Base-by-base conservation (phyloP, 2,888 invertebrate species). In the Dynastes maya region DNA sequence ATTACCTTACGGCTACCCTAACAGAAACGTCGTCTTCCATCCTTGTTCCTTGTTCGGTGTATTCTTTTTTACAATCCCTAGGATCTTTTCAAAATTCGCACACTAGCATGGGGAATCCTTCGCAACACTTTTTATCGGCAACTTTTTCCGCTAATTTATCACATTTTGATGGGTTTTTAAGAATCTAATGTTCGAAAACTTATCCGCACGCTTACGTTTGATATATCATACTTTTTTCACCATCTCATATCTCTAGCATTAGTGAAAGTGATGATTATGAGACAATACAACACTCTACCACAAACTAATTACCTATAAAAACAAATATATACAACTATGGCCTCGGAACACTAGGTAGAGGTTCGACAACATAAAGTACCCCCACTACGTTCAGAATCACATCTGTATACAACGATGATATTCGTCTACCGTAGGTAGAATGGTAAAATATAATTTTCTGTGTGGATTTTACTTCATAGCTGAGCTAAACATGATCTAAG, bases 21-120 rank as follows among this genome's bases (percentile, higher is more conserved):
- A 94, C 94, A 84, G 92, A 91, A 85, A 92, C 91, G 87, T 94
- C 93, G 84, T 92, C 92, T 83, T 92, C 90, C 92, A 93, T 92
- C 85, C 32, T 79, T 67, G 51, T 53, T 51, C 53, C 29, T 51
- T 22, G 51, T 22, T 53, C 78, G 70, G 9, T 8, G 9, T 53
- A 49, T 70, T 37, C 6, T 27, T 76, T 45, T 45, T 45, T 16
- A 16, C 6, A 8, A 9, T 45, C 45, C 9, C 45, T 45, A 45
- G n/a, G n/a, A 37, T 68, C 32, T 55, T 45, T 63, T 37, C 22
- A 67, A 67, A 76, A 13, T 67, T 32, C 37, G 67, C 76, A 13
- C 67, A 45, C 8, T n/a, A 22, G 29, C 6, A 61, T 29, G 27
- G 11, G 11, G 11, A 61, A 61, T 61, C 27, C 11, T 27, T 22